These are phyloP conservation scores for Crocidura indochinensis DNA, from an alignment of 2,797 vertebrate genomes.

Conservation along the genomic window DNA sequence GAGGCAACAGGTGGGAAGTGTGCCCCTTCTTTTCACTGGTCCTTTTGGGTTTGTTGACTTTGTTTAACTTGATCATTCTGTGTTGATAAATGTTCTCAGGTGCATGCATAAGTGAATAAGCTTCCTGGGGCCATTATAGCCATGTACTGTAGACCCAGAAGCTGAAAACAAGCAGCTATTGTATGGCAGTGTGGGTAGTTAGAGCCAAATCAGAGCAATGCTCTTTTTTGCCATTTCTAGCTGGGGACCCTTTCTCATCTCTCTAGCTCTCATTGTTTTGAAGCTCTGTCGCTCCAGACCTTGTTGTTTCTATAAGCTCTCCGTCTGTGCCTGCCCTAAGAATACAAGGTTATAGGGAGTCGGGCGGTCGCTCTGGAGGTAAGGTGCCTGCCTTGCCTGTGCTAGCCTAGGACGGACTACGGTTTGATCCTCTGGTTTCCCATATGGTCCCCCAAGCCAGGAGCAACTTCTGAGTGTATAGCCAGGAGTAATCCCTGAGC, in stretches of 20 bases:
- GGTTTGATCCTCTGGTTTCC: too few relatives aligned
- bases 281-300: rapidly evolving
- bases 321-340: neutral
- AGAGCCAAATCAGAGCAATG: neutral
- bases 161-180: slow-evolving; percentile 30
- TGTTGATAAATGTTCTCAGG: slow-evolving; percentile 17
- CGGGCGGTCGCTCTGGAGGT: too few relatives aligned
- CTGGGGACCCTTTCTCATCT: neutral
- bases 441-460: too few relatives aligned
- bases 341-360: too few relatives aligned
- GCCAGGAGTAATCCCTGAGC: too few relatives aligned
- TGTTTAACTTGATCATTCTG: neutral
- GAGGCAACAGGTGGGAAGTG: neutral
- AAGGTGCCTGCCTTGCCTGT: too few relatives aligned
- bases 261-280: neutral
- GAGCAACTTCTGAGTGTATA: too few relatives aligned
- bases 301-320: neutral
- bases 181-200: neutral
- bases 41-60: too few relatives aligned
- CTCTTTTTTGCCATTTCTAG: neutral
- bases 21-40: neutral
- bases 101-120: neutral
- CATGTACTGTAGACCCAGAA: neutral
- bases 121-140: neutral
- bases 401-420: too few relatives aligned